A percentile compares a stretch with the other conserved stretches of the same genome.
phyloP scores from a whole-genome alignment of 2,888 invertebrate genomes.

The Lissocephala sabroskyi region DNA sequence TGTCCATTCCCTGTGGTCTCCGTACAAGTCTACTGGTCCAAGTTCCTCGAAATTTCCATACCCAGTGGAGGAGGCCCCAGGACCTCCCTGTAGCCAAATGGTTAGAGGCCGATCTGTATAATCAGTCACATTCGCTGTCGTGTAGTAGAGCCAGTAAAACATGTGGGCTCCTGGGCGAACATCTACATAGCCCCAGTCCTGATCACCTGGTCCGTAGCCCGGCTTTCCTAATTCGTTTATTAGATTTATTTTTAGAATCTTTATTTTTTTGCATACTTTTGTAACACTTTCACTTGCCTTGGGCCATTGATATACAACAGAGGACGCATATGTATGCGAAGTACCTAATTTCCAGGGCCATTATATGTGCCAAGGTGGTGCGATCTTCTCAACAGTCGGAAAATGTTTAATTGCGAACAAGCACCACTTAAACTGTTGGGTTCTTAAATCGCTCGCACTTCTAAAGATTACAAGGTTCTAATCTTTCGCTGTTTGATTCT shows the following conservation, averaged over 20 bases:
- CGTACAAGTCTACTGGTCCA: conserved; percentile 80
- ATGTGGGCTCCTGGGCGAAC: conserved; percentile 83
- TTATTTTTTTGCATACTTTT: neutral
- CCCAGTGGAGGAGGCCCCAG: conserved; percentile 83
- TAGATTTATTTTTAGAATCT: neutral
- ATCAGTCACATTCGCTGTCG: conserved; percentile 76
- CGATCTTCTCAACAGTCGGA: too few species aligned
- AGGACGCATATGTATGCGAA: too few species aligned
- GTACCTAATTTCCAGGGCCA: too few species aligned
- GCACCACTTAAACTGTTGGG: too few species aligned
- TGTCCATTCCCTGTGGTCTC: conserved; percentile 78
- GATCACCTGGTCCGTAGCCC: conserved; percentile 76
- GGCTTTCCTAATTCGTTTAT: neutral
- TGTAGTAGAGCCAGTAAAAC: conserved; percentile 90
- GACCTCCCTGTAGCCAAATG: conserved; percentile 91
- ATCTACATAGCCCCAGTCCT: conserved; percentile 82
- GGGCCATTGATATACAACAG: too few species aligned
- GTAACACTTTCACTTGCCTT: too few species aligned
- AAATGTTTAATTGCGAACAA: too few species aligned
- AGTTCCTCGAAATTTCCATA: conserved; percentile 88
- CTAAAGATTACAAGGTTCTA: too few species aligned
- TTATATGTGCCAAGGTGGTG: too few species aligned
- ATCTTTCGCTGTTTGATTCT: too few species aligned
- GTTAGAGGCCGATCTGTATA: conserved; percentile 81
- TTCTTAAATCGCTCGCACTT: too few species aligned